Evolutionary conservation across 1,140 invertebrate genomes (phyloP).

Genomic region (Luehdorfia chinensis): DNA sequence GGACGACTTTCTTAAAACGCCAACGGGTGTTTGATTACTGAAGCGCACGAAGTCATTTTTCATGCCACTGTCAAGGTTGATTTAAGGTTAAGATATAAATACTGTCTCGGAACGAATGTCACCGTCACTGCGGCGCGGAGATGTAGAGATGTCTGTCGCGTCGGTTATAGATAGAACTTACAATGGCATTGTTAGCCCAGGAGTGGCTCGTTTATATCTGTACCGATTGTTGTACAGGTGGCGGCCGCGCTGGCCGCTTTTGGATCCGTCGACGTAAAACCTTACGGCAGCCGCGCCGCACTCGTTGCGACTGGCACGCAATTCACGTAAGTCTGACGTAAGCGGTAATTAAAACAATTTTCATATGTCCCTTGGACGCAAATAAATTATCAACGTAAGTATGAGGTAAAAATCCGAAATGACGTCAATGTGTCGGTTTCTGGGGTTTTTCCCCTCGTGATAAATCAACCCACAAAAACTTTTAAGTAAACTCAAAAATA

Average conservation of each 20-base stretch:
- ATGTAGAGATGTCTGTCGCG: constrained; percentile 22
- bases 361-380: no score
- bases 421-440: no score
- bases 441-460: no score
- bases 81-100: constrained; percentile 73
- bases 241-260: constrained; percentile 40
- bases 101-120: constrained; percentile 44
- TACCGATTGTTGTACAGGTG: constrained; percentile 36
- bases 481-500: no score
- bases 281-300: constrained; percentile 44
- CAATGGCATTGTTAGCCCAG: constrained; percentile 36
- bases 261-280: constrained; percentile 60
- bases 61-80: constrained; percentile 73
- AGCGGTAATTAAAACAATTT: no score
- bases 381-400: no score
- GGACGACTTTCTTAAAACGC: constrained; percentile 39
- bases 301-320: constrained; percentile 51
- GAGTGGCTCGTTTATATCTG: constrained; percentile 26
- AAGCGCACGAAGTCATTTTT: constrained; percentile 58
- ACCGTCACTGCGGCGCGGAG: constrained; percentile 33
- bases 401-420: no score
- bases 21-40: constrained; percentile 54
- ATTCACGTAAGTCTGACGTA: constrained; percentile 35
- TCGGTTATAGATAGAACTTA: constrained; percentile 27
- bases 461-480: no score